Evolutionary conservation across 2,888 invertebrate genomes (phyloP), one percentile per base, ranked within the genome.

Genomic region (Strigamia transsilvanica): DNA sequence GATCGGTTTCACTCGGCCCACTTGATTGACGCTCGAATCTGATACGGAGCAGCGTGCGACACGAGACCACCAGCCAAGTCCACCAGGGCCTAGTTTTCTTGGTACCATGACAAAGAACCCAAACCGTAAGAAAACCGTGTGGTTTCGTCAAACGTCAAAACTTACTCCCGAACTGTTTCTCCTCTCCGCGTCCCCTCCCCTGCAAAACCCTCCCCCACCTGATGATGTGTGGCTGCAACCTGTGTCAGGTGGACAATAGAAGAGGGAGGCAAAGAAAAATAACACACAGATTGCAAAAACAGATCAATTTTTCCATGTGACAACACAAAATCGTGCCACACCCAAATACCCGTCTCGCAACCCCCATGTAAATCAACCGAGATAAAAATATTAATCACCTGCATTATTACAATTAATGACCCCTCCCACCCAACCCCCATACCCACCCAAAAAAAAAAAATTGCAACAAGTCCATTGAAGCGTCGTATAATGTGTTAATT

Each of bases 11-110:
- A 73, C 27, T 32, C 73, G 73, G 27, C 32, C 73, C 73, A 18
- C 27, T 73, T 73, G 73, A 73, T 73, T 73, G 73, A 73, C 73
- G 73, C 73, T 73, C 73, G 73, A 27, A 73, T 73, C 73, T 73
- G 73, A 73, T 73, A 73, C 27, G 73, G n/a, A 73, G 73, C 73
- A 73, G 73, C 73, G 73, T 73, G 73, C 73, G 73, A 73, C 73
- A 73, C 73, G 73, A 73, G 73, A 73, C 73, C 73, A 73, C 73
- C 73, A 32, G 73, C 73, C 73, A 32, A 73, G 73, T 73, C 27
- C 32, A 73, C 32, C 73, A 32, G 13, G 32, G 5, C 18, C 56
- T 18, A 56, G 18, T 18, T 56, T 38, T 18, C 56, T 18, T 18
- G 18, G 27, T 27, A 73, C 73, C 13, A 2, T 27, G 12, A 73